Evolutionary conservation across 2,797 vertebrate species (phyloP).

Genomic region (Protosalanx chinensis): DNA sequence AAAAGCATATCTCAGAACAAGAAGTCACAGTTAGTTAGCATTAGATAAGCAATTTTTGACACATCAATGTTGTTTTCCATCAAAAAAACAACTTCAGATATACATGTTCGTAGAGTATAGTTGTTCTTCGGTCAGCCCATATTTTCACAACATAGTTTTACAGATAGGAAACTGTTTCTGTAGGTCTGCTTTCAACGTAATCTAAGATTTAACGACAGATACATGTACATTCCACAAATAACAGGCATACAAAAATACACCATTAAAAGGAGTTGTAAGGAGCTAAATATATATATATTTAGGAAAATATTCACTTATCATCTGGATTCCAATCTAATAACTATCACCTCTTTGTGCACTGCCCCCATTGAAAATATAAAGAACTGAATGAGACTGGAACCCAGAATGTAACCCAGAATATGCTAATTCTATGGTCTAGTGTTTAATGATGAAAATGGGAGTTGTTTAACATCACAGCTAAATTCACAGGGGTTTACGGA

Average conservation of each 20-base stretch:
- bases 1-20: neutral
- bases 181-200: neutral
- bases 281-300: neutral
- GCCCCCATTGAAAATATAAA: neutral
- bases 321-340: constrained; percentile 6
- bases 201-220: too few relatives aligned
- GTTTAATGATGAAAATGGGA: neutral
- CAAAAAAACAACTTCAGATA: too few relatives aligned
- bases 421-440: neutral
- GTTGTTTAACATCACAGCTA: constrained; percentile 6
- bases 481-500: constrained; percentile 17
- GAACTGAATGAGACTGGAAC: neutral
- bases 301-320: neutral
- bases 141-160: neutral
- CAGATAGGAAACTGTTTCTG: neutral
- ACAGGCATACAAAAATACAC: too few relatives aligned
- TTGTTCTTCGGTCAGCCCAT: too few relatives aligned
- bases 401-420: neutral
- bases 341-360: neutral
- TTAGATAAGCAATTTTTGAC: too few relatives aligned
- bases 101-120: neutral
- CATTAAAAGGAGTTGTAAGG: neutral
- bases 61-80: too few relatives aligned
- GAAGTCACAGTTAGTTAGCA: neutral
- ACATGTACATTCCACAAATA: too few relatives aligned